Evolutionary conservation across 2,113 vertebrate genomes (phyloP).

Genomic region (Eulemur rufifrons): DNA sequence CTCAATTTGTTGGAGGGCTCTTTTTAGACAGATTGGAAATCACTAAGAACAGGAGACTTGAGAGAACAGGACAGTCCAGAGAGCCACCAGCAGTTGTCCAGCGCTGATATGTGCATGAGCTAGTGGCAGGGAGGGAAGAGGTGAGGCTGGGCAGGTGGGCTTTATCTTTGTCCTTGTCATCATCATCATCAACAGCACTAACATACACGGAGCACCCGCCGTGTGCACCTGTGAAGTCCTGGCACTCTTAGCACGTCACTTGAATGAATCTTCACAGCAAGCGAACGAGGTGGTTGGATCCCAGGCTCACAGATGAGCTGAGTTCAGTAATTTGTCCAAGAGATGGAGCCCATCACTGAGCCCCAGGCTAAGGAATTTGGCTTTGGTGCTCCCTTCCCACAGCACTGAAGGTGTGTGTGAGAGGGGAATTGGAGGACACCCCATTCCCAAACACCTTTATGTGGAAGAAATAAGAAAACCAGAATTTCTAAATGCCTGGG

Average conservation of each 20-base stretch:
- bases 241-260: background rate
- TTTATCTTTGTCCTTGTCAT: background rate
- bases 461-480: background rate
- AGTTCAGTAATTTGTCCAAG: background rate
- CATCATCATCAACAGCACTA: fast-evolving
- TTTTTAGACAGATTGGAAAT: background rate
- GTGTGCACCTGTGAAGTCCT: no score
- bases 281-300: fast-evolving
- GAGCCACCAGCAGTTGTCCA: background rate
- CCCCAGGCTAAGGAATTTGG: background rate
- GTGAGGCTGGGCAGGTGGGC: background rate
- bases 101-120: background rate
- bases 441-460: background rate
- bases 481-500: background rate
- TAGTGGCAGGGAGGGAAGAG: background rate
- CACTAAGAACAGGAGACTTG: background rate
- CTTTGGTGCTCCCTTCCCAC: no score
- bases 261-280: background rate
- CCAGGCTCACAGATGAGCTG: background rate
- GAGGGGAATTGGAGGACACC: background rate
- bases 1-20: background rate
- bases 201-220: background rate
- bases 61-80: background rate
- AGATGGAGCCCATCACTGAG: background rate
- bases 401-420: background rate